phyloP scores from a whole-genome alignment of 2,888 invertebrate species.

The Eurytoma californica region DNA sequence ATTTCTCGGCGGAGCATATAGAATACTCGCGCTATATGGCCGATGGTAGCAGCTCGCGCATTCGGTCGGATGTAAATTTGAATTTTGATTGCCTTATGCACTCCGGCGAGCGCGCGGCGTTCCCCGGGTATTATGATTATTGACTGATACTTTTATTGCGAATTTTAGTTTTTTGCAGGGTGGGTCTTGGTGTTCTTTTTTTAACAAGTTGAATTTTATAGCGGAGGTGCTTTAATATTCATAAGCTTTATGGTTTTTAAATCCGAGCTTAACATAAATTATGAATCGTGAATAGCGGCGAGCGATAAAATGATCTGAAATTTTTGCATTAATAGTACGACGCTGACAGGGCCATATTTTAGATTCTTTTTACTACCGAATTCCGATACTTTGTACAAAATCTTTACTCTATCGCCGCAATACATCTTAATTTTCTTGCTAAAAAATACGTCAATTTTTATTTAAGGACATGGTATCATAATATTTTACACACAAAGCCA shows the following conservation, averaged over 20 bases:
- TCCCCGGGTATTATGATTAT: no score
- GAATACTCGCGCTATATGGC: neutral
- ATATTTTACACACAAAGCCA: no score
- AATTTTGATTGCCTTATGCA: constrained; percentile 20
- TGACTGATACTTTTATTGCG: no score
- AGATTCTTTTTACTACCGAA: no score
- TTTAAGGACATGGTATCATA: neutral
- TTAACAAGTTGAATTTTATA: neutral
- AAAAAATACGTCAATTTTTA: neutral
- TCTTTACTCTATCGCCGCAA: no score
- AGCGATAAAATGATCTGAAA: neutral
- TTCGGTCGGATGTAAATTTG: constrained; percentile 16
- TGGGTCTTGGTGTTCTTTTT: neutral
- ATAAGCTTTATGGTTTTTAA: constrained; percentile 16
- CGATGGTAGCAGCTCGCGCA: neutral
- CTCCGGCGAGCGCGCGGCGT: neutral
- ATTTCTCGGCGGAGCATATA: neutral
- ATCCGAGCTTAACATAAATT: constrained; percentile 19
- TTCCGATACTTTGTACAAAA: neutral
- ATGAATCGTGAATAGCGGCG: constrained; percentile 15
- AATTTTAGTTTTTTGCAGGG: neutral
- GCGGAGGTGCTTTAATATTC: constrained; percentile 2
- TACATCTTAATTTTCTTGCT: no score
- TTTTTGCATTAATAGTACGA: neutral
- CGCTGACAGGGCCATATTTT: no score